Evolutionary conservation across 2,113 vertebrate genomes (phyloP), one percentile per base, ranked within the genome.

Genomic region (Planiliza haematocheilus): DNA sequence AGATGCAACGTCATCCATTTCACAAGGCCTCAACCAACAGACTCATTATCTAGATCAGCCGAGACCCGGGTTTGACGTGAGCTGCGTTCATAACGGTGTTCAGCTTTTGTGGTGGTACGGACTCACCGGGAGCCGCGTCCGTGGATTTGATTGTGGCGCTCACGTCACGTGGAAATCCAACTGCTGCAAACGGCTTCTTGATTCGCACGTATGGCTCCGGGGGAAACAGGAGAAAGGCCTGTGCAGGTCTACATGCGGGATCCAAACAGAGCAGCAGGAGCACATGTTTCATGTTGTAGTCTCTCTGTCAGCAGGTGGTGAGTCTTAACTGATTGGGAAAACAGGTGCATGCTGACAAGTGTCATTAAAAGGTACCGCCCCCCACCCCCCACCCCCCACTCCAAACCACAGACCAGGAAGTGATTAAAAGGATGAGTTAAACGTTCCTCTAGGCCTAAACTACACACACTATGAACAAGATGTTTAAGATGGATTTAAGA

Each of bases 31-130:
- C 17, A 75, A 24, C 70, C 61, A 41, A 17, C 56, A 4, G 16
- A 62, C 36, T 64, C 79, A 37, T 70, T 39, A 82, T 55, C 14
- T 39, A 17, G 36, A n/a, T n/a, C n/a, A n/a, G n/a, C n/a, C n/a
- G n/a, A n/a, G n/a, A n/a, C n/a, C n/a, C n/a, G n/a, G n/a, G n/a
- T n/a, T n/a, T n/a, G n/a, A 16, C 48, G 39, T 13, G 51, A 59
- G 9, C 65, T 45, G 60, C 17, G 51, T 20, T 53, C 36, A 45
- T 20, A 59, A n/a, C n/a, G n/a, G n/a, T n/a, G n/a, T n/a, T n/a
- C n/a, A n/a, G n/a, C n/a, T n/a, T n/a, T n/a, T n/a, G n/a, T n/a
- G 24, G 2, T 30, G 24, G 5, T 3, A 30, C 5, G 24, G 24
- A 30, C 24, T 30, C 24, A 30, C 24, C 5, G 24, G 24, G 24